phyloP scores from a whole-genome alignment of 23 tunicate species.

The Styela clava region DNA sequence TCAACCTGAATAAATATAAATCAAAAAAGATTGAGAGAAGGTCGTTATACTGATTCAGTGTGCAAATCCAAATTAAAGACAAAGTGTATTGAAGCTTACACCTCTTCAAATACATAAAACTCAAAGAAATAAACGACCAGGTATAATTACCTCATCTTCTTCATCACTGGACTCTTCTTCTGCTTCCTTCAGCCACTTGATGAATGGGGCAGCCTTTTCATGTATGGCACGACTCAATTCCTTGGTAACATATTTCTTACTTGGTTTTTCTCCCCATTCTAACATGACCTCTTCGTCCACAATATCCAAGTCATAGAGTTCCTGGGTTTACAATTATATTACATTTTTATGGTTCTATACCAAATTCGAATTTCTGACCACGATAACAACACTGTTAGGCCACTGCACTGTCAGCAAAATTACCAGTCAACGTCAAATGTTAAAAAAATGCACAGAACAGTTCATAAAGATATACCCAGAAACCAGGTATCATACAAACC shows the following conservation, averaged over 20 bases:
- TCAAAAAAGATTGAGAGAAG: not conserved
- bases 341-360: not conserved
- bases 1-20: conserved; percentile 42
- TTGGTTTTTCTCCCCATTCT: conserved; percentile 94
- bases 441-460: too few species aligned
- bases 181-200: conserved; percentile 95
- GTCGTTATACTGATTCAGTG: too few species aligned
- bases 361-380: not conserved
- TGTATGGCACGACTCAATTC: conserved; percentile 73
- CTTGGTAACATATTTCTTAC: conserved; percentile 93
- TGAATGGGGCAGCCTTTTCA: conserved; percentile 69
- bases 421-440: too few species aligned
- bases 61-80: too few species aligned
- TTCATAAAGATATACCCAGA: too few species aligned
- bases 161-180: conserved; percentile 93
- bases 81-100: too few species aligned
- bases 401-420: not conserved
- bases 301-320: conserved; percentile 88
- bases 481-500: too few species aligned
- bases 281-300: conserved; percentile 90
- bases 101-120: too few species aligned
- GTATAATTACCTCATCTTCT: conserved; percentile 70
- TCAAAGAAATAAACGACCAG: too few species aligned
- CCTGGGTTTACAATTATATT: conserved; percentile 41
- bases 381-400: not conserved